Evolutionary conservation across 2,113 vertebrate genomes (phyloP).

Genomic region (Taurulus bubalis): DNA sequence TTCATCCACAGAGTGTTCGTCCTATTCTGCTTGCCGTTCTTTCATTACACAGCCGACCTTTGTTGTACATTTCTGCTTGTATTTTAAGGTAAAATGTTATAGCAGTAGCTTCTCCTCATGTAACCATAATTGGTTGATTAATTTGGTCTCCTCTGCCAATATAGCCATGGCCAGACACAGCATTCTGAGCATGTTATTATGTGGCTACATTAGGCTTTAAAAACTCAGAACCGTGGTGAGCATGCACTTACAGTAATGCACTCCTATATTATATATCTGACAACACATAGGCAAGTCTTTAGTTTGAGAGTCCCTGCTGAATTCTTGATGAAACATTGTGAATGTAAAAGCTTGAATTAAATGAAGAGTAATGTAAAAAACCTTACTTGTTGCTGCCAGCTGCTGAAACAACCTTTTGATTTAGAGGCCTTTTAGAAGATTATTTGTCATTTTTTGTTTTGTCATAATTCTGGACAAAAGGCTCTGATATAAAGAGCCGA

Average conservation of each 20-base stretch:
- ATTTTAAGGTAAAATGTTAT: neutral
- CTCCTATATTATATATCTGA: neutral
- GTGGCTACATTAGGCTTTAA: neutral
- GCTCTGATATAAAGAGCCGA: neutral
- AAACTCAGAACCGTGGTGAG: neutral
- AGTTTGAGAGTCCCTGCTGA: neutral
- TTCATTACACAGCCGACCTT: neutral
- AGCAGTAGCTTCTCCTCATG: neutral
- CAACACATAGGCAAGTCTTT: neutral
- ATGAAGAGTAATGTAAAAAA: conserved; percentile 23
- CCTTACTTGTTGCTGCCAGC: conserved; percentile 54
- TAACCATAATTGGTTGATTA: neutral
- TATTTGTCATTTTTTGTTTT: neutral
- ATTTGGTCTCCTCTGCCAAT: neutral
- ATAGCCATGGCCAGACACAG: neutral
- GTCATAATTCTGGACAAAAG: conserved; percentile 9
- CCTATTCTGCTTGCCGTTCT: neutral
- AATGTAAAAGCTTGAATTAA: conserved; percentile 24
- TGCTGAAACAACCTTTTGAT: neutral
- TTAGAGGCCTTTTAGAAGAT: conserved; percentile 17
- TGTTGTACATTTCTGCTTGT: neutral
- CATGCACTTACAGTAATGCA: conserved; percentile 14
- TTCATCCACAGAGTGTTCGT: neutral
- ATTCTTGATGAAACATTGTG: neutral
- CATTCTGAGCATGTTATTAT: neutral